These are phyloP conservation scores for Stictonetta naevosa DNA, from an alignment of 2,113 vertebrate species.

Conservation along the genomic window DNA sequence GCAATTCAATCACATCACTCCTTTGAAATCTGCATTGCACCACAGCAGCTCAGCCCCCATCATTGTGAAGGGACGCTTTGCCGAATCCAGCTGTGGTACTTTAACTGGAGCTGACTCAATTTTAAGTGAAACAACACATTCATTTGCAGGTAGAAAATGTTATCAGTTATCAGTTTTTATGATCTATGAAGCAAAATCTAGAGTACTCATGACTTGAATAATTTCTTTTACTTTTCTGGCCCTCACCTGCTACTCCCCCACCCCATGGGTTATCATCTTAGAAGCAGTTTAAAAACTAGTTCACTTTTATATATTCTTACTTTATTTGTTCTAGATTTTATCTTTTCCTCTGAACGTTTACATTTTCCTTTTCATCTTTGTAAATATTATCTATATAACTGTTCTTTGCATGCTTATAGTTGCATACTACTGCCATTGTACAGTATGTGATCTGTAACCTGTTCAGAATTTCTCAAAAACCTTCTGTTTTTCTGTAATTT, in stretches of 20 bases:
- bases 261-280: background rate
- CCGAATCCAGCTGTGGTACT: slow-evolving; percentile 83
- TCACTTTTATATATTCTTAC: background rate
- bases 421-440: background rate
- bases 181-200: background rate
- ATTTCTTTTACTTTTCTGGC: background rate
- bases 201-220: background rate
- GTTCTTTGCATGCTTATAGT: background rate
- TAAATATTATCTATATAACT: background rate
- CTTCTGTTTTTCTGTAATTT: background rate
- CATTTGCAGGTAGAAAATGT: slow-evolving; percentile 83
- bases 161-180: background rate
- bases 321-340: background rate
- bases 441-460: background rate
- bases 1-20: slow-evolving; percentile 88
- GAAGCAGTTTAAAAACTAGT: background rate
- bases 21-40: slow-evolving; percentile 88
- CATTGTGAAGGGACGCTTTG: slow-evolving; percentile 80
- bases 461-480: background rate
- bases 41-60: slow-evolving; percentile 78
- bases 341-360: background rate
- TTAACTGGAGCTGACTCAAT: slow-evolving; percentile 77
- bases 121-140: slow-evolving; percentile 86
- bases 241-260: too few relatives aligned
- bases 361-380: background rate